A percentile compares a stretch with the other conserved stretches of the same genome.
phyloP scores from a whole-genome alignment of 2,888 invertebrate species.

The Tanypteryx hageni region DNA sequence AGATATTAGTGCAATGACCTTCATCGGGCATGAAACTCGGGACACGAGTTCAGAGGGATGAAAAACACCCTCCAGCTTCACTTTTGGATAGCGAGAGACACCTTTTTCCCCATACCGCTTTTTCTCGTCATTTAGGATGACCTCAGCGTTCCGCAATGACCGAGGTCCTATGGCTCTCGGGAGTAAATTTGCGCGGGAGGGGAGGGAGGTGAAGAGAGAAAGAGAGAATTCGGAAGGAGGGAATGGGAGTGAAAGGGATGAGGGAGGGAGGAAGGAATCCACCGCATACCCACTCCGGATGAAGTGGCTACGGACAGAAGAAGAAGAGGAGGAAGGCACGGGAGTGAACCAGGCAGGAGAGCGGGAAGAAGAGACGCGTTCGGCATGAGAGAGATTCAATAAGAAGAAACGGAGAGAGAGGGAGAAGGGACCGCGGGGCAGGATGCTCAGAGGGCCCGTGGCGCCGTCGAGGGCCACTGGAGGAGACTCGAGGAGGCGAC shows the following conservation, averaged over 20 bases:
- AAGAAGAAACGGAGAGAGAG: background rate
- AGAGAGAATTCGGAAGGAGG: background rate
- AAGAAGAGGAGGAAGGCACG: background rate
- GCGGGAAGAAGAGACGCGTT: too few species aligned
- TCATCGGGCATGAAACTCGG: too few species aligned
- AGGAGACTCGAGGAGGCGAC: background rate
- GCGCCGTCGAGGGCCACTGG: conserved; percentile 37
- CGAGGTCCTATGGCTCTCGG: background rate
- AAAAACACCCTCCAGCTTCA: too few species aligned
- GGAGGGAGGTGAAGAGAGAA: background rate
- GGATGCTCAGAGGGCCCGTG: background rate
- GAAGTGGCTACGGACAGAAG: too few species aligned
- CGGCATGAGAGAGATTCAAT: background rate
- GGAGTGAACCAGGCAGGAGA: background rate
- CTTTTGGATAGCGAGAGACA: background rate
- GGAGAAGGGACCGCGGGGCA: background rate
- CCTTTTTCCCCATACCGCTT: background rate
- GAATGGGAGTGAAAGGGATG: too few species aligned
- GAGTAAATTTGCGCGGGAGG: conserved; percentile 43
- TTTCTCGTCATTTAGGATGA: conserved; percentile 1
- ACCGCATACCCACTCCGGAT: too few species aligned
- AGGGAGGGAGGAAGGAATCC: background rate
- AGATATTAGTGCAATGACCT: too few species aligned
- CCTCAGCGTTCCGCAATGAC: conserved; percentile 44
- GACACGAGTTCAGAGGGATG: too few species aligned